These are phyloP conservation scores for Limnephilus marmoratus DNA, from an alignment of 2,888 invertebrate genomes.

Conservation along the genomic window DNA sequence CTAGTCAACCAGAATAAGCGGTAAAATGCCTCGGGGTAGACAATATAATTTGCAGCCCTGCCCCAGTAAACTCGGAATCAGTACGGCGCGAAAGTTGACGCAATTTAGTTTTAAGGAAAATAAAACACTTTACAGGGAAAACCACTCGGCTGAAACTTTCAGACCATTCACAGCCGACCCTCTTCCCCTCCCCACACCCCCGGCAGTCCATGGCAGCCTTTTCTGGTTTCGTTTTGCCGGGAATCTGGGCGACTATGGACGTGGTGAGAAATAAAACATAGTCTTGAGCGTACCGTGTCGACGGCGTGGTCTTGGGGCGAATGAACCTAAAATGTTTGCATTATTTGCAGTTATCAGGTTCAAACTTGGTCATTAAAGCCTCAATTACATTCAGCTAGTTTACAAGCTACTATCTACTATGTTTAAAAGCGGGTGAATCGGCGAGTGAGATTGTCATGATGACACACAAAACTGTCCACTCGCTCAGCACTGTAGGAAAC, in stretches of 20 bases:
- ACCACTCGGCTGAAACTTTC: conserved; percentile 24
- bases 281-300: background rate
- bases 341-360: too few species aligned
- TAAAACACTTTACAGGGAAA: conserved; percentile 24
- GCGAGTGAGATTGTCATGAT: too few species aligned
- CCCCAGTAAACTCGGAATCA: conserved; percentile 10
- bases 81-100: conserved; percentile 21
- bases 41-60: background rate
- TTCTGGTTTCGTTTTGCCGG: background rate
- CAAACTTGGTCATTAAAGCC: too few species aligned
- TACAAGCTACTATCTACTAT: too few species aligned
- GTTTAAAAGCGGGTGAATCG: too few species aligned
- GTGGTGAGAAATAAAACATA: background rate
- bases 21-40: background rate
- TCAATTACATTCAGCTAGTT: too few species aligned
- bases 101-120: conserved; percentile 32
- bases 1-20: background rate
- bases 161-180: background rate
- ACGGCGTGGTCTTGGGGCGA: too few species aligned
- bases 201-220: background rate
- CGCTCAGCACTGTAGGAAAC: too few species aligned
- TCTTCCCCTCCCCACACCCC: background rate
- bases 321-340: too few species aligned
- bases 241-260: background rate
- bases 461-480: too few species aligned